A percentile compares a stretch with the other conserved stretches of the same genome.
Conservation (phyloP, 2,113 vertebrate species). For the Nothocercus julius region DNA sequence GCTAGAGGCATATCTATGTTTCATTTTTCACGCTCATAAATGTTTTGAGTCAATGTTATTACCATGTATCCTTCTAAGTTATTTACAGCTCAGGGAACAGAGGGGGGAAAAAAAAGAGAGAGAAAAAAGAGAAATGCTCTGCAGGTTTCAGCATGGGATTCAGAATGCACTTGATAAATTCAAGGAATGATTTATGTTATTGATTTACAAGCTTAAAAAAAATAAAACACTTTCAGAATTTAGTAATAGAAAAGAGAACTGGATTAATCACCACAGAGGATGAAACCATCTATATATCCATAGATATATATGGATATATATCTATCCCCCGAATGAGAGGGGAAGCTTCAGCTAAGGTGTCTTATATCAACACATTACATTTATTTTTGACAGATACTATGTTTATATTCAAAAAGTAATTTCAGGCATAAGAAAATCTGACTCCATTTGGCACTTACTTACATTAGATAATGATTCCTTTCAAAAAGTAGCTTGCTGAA, state of each 20-base stretch:
- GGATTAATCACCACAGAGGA: conserved; percentile 3
- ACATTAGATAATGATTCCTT: neutral
- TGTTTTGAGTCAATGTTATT: conserved; percentile 31
- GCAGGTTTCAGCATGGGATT: conserved; percentile 3
- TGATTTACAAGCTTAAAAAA: conserved; percentile 25
- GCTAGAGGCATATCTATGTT: neutral
- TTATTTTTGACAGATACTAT: neutral
- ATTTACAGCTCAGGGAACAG: conserved; percentile 28
- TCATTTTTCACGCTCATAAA: conserved; percentile 42
- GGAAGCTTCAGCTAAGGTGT: neutral
- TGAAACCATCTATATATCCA: neutral
- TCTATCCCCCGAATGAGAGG: accelerated
- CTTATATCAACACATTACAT: neutral
- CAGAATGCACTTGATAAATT: neutral
- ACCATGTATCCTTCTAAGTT: neutral
- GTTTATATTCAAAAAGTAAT: neutral
- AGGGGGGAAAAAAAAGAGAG: neutral
- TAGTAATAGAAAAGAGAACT: neutral
- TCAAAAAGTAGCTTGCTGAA: neutral
- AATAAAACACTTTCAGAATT: neutral
- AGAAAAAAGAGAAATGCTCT: neutral
- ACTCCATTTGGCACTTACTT: neutral
- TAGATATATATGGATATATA: too few species aligned
- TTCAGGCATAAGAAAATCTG: neutral
- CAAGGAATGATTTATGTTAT: conserved; percentile 27